Conservation (phyloP, 1,140 invertebrate genomes). For the Ceratitis capitata region DNA sequence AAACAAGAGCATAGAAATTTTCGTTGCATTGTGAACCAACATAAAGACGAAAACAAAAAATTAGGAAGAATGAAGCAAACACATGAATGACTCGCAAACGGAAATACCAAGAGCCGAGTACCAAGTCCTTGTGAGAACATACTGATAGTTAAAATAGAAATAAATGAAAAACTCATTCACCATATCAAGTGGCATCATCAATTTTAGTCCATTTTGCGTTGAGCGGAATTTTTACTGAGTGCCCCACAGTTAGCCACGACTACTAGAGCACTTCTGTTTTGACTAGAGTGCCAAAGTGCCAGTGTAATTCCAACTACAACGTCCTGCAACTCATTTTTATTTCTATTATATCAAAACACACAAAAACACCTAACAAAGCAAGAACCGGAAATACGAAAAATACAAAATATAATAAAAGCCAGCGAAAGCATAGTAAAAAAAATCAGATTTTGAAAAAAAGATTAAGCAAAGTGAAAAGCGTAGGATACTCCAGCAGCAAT, state of each 20-base stretch:
- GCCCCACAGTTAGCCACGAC: constrained; percentile 42
- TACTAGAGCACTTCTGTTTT: neutral
- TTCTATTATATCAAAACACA: neutral
- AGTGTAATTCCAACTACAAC: constrained; percentile 3
- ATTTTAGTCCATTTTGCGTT: constrained; percentile 61
- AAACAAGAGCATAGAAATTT: neutral
- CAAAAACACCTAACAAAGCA: neutral
- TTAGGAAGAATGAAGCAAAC: neutral
- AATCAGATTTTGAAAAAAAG: neutral
- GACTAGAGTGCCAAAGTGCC: neutral
- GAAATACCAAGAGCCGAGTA: constrained; percentile 3
- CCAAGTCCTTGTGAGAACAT: neutral
- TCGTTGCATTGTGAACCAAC: neutral
- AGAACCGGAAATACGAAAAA: neutral
- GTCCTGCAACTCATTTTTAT: neutral
- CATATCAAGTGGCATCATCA: constrained; percentile 64
- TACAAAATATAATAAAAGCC: neutral
- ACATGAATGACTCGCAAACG: constrained; percentile 47
- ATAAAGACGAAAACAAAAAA: no score
- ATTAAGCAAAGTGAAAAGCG: neutral
- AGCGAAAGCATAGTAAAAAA: neutral
- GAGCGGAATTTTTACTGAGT: constrained; percentile 44
- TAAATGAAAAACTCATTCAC: constrained; percentile 64
- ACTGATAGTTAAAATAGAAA: constrained; percentile 43
- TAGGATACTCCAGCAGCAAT: neutral